These are phyloP conservation scores for Chrysoperla carnea DNA, from an alignment of 1,140 invertebrate genomes.

Conservation along the genomic window DNA sequence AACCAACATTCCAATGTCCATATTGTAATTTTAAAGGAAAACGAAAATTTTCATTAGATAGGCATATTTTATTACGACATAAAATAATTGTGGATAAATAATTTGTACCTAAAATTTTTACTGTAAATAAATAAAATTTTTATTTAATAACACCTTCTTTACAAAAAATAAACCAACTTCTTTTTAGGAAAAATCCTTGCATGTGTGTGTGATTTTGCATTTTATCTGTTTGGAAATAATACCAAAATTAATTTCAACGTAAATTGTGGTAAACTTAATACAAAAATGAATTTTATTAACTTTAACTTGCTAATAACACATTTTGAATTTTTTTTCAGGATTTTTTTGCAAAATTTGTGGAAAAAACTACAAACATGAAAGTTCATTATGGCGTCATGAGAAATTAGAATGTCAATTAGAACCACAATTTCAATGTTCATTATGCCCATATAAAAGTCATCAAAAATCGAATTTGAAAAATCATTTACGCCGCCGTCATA, in stretches of 20 bases:
- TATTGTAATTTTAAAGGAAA: conserved; percentile 43
- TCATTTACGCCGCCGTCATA: not conserved
- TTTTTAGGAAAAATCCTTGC: too few species aligned
- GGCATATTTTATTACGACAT: conserved; percentile 78
- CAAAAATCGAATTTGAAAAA: conserved; percentile 1
- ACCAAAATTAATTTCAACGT: too few species aligned
- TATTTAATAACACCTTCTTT: too few species aligned
- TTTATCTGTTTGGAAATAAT: too few species aligned
- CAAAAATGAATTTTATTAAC: too few species aligned
- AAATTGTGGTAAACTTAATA: too few species aligned
- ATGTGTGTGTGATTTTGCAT: too few species aligned
- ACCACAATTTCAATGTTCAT: conserved; percentile 18
- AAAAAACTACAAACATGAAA: conserved; percentile 38
- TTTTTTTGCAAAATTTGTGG: conserved; percentile 36
- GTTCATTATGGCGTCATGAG: conserved; percentile 33
- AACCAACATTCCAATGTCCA: not conserved
- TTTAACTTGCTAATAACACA: too few species aligned
- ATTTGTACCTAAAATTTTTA: too few species aligned
- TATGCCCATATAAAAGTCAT: not conserved
- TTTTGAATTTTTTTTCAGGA: not conserved
- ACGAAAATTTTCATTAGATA: conserved; percentile 70
- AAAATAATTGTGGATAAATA: conserved; percentile 18
- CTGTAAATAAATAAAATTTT: too few species aligned
- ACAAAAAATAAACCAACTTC: too few species aligned
- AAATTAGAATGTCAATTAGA: conserved; percentile 39